Evolutionary conservation across 2,113 vertebrate genomes (phyloP).

Genomic region (Stegastes partitus): DNA sequence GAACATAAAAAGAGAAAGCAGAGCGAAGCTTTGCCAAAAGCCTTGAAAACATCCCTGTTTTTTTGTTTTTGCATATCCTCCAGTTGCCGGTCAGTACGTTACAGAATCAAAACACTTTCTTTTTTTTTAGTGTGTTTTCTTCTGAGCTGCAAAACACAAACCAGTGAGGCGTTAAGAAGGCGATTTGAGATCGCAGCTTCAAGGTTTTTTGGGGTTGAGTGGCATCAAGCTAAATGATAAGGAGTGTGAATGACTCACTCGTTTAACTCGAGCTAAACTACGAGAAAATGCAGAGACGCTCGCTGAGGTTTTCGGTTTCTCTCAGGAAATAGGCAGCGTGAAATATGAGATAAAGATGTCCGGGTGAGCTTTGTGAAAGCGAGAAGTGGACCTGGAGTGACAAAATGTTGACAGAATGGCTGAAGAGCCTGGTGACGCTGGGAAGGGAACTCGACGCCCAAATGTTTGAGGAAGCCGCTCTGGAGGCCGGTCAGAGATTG

Average conservation of each 20-base stretch:
- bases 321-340: background rate
- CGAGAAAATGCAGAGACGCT: no score
- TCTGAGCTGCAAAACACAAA: no score
- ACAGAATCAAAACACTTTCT: no score
- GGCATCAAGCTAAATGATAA: background rate
- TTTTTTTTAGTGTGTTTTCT: no score
- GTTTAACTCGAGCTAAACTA: no score
- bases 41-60: slow-evolving; percentile 30
- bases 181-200: no score
- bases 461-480: slow-evolving; percentile 43
- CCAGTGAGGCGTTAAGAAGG: no score
- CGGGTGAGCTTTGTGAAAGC: no score
- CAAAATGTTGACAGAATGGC: background rate
- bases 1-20: slow-evolving; percentile 73
- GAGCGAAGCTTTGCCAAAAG: slow-evolving; percentile 42
- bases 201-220: background rate
- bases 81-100: background rate
- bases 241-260: background rate
- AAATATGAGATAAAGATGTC: background rate
- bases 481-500: slow-evolving; percentile 24
- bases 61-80: slow-evolving; percentile 1
- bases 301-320: slow-evolving; percentile 1
- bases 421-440: background rate
- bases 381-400: background rate
- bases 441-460: background rate